Percentiles rank a stretch among this genome's conserved stretches.
phyloP scores from a whole-genome alignment of 1,140 invertebrate species.

The Microplitis demolitor region DNA sequence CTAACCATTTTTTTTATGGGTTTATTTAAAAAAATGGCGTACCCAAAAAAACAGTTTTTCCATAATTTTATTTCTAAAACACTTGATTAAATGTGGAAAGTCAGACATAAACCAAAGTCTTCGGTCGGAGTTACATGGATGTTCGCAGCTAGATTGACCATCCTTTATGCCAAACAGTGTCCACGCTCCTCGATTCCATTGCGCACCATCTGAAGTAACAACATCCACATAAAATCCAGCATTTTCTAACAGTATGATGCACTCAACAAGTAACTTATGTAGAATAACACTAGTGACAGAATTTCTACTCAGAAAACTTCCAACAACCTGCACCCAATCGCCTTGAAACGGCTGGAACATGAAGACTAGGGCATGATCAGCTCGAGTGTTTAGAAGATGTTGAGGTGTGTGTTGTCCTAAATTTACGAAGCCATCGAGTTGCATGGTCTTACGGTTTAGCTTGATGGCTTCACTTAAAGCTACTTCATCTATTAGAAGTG shows the following conservation, averaged over 20 bases:
- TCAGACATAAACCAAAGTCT: slow-evolving; percentile 31
- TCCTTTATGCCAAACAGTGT: slow-evolving; percentile 23
- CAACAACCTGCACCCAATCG: slow-evolving; percentile 36
- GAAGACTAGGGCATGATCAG: slow-evolving; percentile 44
- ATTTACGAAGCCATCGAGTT: slow-evolving; percentile 34
- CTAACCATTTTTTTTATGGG: background rate
- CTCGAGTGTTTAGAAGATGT: slow-evolving; percentile 26
- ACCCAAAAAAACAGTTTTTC: too few species aligned
- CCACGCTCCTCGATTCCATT: slow-evolving; percentile 34
- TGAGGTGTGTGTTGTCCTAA: slow-evolving; percentile 39
- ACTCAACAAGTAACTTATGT: slow-evolving; percentile 28
- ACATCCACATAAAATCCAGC: slow-evolving; percentile 29
- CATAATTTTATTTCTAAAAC: background rate
- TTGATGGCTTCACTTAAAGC: too few species aligned
- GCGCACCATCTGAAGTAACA: slow-evolving; percentile 28
- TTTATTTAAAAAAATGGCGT: too few species aligned
- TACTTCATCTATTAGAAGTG: too few species aligned
- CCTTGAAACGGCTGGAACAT: slow-evolving; percentile 45
- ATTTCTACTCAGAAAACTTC: slow-evolving; percentile 23
- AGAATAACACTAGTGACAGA: slow-evolving; percentile 9
- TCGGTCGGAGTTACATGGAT: slow-evolving; percentile 11
- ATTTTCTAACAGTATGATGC: slow-evolving; percentile 29
- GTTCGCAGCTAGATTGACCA: slow-evolving; percentile 3
- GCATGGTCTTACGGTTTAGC: background rate
- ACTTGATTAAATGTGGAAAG: slow-evolving; percentile 29